Evolutionary conservation across 2,888 invertebrate species (phyloP).

Genomic region (Chaitophorus viminalis): DNA sequence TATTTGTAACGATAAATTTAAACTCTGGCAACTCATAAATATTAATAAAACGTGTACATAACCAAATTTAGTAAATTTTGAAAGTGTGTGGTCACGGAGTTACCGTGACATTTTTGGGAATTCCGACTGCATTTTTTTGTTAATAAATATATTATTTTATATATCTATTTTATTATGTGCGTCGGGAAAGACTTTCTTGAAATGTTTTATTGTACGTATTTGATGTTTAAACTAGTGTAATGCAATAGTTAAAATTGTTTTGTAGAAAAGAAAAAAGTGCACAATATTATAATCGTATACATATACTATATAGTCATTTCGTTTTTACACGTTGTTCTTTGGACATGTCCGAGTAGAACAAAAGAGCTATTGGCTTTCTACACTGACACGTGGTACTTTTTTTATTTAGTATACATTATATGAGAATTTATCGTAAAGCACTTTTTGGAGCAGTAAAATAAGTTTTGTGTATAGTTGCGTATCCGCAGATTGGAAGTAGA

Average conservation of each 20-base stretch:
- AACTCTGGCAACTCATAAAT: not conserved
- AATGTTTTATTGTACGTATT: not conserved
- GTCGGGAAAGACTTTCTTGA: not conserved
- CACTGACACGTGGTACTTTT: not conserved
- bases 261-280: too few species aligned
- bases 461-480: not conserved
- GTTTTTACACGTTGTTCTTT: too few species aligned
- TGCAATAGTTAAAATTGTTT: too few species aligned
- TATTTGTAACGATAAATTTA: not conserved
- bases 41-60: not conserved
- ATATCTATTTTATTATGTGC: not conserved
- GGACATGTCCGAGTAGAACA: too few species aligned
- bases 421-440: not conserved
- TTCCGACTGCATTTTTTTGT: not conserved
- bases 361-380: not conserved
- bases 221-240: not conserved
- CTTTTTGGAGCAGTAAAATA: not conserved
- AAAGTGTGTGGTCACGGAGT: not conserved
- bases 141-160: not conserved
- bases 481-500: not conserved
- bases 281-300: too few species aligned
- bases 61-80: not conserved
- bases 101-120: not conserved
- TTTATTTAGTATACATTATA: too few species aligned
- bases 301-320: too few species aligned